Evolutionary conservation across 1,140 invertebrate genomes (phyloP), one percentile per base, ranked within the genome.

Genomic region (Cydia strobilella): DNA sequence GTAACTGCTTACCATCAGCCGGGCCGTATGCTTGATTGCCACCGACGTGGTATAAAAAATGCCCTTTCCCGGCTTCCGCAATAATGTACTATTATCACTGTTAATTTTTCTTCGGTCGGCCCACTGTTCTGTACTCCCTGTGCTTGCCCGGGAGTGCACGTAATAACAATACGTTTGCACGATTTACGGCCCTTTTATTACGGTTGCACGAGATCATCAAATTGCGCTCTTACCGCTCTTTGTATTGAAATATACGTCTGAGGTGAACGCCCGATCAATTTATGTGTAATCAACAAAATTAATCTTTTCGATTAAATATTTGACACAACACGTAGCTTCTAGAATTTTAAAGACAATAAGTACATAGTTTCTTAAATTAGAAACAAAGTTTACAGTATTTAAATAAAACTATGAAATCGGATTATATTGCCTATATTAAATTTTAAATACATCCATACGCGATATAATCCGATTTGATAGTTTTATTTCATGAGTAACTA

Each of bases 151-250:
- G 65, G 65, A 69, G 65, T 69, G 65, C 65, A 69, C 65, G 65
- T 69, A 69, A 69, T 69, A 69, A 69, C 65, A 69, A 69, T 69
- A 69, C 65, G 27, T 69, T 69, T 69, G 65, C 65, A 69, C 65
- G 65, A 69, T 69, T 69, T 69, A 69, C 31, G 65, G 15, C 27
- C 27, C 65, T 69, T 69, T 69, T 69, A 69, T 69, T 69, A 69
- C 65, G 65, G 65, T 35, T 69, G 65, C 65, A 69, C 65, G 65
- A 35, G 31, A 69, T 69, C 65, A 69, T 69, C 65, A 69, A 69
- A 69, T 69, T 69, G 65, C 10, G 65, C 65, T 69, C 65, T 69
- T 69, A 69, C 27, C 31, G 62, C 23, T 63, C 62, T 18, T 35
- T 31, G 65, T 69, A 69, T 69, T 69, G 65, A 69, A 69, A 69